Base-by-base conservation (phyloP, 2,888 invertebrate genomes). In the Adelognathus sp. region DNA sequence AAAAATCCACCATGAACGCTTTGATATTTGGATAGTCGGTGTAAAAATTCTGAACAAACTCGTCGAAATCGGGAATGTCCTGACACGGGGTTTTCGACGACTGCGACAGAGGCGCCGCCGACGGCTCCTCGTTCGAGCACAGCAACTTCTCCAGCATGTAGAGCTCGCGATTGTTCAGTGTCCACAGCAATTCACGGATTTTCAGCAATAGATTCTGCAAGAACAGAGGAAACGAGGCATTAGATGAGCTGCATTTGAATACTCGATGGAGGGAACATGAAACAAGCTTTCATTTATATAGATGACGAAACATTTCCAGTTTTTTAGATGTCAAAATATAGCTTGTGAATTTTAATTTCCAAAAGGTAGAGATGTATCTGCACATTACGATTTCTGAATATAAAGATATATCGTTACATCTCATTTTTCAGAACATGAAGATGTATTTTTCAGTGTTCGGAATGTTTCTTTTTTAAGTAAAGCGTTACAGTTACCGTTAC, bases 111-210 rank as follows among this genome's bases (percentile, higher is more conserved):
- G 90, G 85, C 3, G 85, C 83, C 2, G 90, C 83, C 2, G 90
- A 85, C 0, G 90, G 89, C 83, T 97, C 97, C 90, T 98, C 98
- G 85, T 97, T 96, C 86, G 98, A 98, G 91, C 98, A 98, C 66
- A 99, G 92, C 81, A 98, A 92, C 86, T 97, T 95, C 90, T 99
- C 98, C 77, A 99, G 92, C 83, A 96, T 95, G 88, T 95, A 94
- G 84, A 99, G 92, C 92, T 99, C 99, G 58, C 95, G 94, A 79
- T 96, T 94, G 88, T 96, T 96, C 84, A 99, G 92, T 3, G 98
- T 97, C 95, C 97, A 96, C 79, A 99, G 93, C 67, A 98, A 93
- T 84, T 98, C 98, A 54, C 98, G 95, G 86, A 98, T 98, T 93
- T 98, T 98, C 88, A 96, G 94, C 64, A 98, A 93, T 52, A 98